phyloP scores from a whole-genome alignment of 2,113 vertebrate species.

The Podiceps cristatus region DNA sequence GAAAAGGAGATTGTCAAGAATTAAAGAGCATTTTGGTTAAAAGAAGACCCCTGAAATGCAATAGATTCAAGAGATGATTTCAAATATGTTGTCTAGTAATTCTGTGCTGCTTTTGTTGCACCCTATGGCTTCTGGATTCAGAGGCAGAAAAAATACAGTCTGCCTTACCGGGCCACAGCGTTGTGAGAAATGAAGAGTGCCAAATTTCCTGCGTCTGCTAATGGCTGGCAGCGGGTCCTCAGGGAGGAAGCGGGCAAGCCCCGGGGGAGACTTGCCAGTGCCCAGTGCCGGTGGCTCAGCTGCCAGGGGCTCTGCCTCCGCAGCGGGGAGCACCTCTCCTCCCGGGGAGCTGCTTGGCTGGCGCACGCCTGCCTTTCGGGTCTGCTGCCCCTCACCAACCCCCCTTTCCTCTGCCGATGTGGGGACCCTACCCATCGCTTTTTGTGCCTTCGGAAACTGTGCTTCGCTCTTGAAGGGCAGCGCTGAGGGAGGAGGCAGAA shows the following conservation, averaged over 20 bases:
- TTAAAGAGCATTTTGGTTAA: not conserved
- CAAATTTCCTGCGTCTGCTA: not conserved
- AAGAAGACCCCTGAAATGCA: not conserved
- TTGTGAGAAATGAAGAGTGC: not conserved
- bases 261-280: not conserved
- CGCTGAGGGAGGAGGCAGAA: not conserved
- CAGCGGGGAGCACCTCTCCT: accelerated
- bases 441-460: not conserved
- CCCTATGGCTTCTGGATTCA: not conserved
- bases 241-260: not conserved
- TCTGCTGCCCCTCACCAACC: not conserved
- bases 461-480: not conserved
- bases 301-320: accelerated
- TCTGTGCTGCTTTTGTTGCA: not conserved
- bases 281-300: accelerated
- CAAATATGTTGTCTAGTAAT: not conserved
- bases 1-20: not conserved
- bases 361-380: not conserved
- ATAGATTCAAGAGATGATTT: constrained; percentile 8
- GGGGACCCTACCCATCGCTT: not conserved
- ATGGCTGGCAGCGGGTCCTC: not conserved
- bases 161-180: accelerated
- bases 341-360: not conserved
- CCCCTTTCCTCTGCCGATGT: accelerated
- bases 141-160: not conserved